phyloP scores from a whole-genome alignment of 1,140 invertebrate species.

The Diorhabda elongata region DNA sequence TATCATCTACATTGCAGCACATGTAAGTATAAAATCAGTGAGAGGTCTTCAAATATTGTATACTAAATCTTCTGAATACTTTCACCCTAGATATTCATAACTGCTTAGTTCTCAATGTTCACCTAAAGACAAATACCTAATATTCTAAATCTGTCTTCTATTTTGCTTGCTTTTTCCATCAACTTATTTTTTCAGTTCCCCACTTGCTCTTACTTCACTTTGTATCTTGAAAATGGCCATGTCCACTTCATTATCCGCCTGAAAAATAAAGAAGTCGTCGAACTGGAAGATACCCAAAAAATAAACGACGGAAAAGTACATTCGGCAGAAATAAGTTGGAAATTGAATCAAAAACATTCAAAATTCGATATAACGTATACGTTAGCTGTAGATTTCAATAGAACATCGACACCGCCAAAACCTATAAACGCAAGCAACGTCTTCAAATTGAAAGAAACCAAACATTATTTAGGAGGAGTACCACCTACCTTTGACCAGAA shows the following conservation, averaged over 20 bases:
- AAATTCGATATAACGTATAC: too few species aligned
- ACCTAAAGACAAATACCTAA: too few species aligned
- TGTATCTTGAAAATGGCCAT: conserved; percentile 70
- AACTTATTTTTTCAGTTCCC: too few species aligned
- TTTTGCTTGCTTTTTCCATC: too few species aligned
- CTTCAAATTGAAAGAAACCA: conserved; percentile 31
- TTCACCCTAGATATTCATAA: too few species aligned
- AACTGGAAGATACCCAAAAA: conserved; percentile 64
- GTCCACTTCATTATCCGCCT: conserved; percentile 74
- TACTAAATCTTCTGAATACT: too few species aligned
- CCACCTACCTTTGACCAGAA: conserved; percentile 27
- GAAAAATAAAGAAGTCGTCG: conserved; percentile 46
- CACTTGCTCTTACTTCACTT: neutral
- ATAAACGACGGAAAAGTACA: conserved; percentile 82
- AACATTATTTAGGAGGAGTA: conserved; percentile 35
- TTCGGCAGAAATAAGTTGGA: conserved; percentile 60
- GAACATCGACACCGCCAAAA: neutral
- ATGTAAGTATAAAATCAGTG: conserved; percentile 40
- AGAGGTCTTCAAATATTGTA: too few species aligned
- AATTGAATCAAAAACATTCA: neutral
- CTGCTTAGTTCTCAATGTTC: too few species aligned
- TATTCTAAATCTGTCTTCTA: too few species aligned
- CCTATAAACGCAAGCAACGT: neutral
- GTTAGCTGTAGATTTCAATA: too few species aligned
- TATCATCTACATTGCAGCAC: conserved; percentile 77